Conservation (phyloP, 92 coral and sea anemone genomes). For the Phenganax marumi region DNA sequence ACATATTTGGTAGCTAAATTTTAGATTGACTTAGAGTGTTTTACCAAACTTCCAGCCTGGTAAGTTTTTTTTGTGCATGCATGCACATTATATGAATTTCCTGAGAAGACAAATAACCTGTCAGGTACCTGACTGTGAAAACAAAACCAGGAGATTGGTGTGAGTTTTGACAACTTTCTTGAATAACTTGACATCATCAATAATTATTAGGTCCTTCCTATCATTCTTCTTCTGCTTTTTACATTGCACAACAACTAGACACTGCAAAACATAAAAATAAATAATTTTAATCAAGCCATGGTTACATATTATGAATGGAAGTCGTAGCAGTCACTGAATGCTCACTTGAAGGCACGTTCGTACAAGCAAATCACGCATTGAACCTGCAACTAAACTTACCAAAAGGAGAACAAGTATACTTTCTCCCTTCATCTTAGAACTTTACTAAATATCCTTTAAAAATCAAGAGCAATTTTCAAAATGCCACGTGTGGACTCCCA, state of each 20-base stretch:
- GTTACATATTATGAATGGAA: not conserved
- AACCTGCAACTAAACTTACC: constrained; percentile 18
- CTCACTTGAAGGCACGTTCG: not conserved
- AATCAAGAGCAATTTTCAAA: not conserved
- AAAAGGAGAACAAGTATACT: not conserved
- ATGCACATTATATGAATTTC: not conserved
- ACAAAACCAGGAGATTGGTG: constrained; percentile 82
- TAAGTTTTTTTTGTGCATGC: not conserved
- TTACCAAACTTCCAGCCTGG: not conserved
- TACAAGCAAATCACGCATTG: not conserved
- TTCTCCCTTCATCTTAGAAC: constrained; percentile 20
- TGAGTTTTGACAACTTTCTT: constrained; percentile 91
- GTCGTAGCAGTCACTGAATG: constrained; percentile 11
- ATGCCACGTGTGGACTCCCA: constrained; percentile 36
- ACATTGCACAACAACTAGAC: not conserved
- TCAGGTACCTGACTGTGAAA: constrained; percentile 77
- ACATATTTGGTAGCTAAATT: too few relatives aligned
- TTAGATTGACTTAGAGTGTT: too few relatives aligned
- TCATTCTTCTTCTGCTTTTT: constrained; percentile 65
- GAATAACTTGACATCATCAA: constrained; percentile 81
- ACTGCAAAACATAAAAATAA: constrained; percentile 6
- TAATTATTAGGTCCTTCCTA: constrained; percentile 70
- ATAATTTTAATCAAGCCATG: not conserved
- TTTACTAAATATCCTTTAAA: not conserved
- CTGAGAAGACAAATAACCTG: not conserved